Evolutionary conservation across 1,140 invertebrate genomes (phyloP).

Genomic region (Anoplophora glabripennis): DNA sequence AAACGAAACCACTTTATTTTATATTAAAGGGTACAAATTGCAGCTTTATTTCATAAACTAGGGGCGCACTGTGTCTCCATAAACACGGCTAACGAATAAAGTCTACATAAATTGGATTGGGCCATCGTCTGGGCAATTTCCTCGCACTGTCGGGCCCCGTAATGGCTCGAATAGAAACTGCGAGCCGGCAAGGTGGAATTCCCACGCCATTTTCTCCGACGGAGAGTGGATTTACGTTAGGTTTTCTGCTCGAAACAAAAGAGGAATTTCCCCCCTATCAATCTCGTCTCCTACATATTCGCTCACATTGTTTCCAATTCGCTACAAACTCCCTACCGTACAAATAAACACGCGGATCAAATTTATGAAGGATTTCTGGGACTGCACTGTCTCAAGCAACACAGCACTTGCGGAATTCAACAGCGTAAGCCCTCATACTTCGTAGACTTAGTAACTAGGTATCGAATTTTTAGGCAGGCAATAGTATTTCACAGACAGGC

Average conservation of each 20-base stretch:
- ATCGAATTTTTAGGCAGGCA: too few relatives aligned
- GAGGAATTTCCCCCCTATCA: too few relatives aligned
- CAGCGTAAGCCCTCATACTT: too few relatives aligned
- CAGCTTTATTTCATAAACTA: slow-evolving; percentile 4
- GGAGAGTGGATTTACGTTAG: slow-evolving; percentile 11
- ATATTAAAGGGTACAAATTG: slow-evolving; percentile 5
- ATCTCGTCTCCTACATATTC: too few relatives aligned
- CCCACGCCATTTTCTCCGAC: slow-evolving; percentile 17
- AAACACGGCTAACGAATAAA: slow-evolving; percentile 13
- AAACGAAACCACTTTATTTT: slow-evolving; percentile 6
- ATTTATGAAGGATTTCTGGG: too few relatives aligned
- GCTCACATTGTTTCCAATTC: too few relatives aligned
- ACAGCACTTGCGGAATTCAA: too few relatives aligned
- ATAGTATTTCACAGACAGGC: too few relatives aligned
- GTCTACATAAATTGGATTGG: slow-evolving; percentile 19
- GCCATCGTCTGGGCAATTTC: slow-evolving; percentile 18
- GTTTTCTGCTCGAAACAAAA: slow-evolving; percentile 1
- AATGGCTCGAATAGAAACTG: slow-evolving; percentile 11
- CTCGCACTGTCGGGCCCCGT: slow-evolving; percentile 16
- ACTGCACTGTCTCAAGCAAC: too few relatives aligned
- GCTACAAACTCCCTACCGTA: too few relatives aligned
- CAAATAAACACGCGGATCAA: too few relatives aligned
- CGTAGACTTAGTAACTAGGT: too few relatives aligned
- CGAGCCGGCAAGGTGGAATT: slow-evolving; percentile 7
- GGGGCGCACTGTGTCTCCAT: background rate